These are phyloP conservation scores for Apostichopus leukothele DNA, from an alignment of 53 echinoderm and acorn worm genomes.

Conservation along the genomic window DNA sequence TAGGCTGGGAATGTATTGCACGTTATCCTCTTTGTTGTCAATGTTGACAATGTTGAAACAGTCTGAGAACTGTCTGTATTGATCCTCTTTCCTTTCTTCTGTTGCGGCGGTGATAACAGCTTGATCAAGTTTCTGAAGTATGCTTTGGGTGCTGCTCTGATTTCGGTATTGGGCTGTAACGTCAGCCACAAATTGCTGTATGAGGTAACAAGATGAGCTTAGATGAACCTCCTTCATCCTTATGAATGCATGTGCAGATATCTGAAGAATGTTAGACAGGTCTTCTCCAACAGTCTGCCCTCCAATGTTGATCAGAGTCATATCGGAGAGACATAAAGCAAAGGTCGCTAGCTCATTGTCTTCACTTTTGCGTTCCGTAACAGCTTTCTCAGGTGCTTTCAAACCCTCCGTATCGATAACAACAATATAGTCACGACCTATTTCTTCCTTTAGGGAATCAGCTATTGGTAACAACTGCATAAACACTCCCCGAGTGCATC, in stretches of 20 bases:
- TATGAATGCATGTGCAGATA: conserved; percentile 46
- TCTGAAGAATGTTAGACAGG: conserved; percentile 39
- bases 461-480: conserved; percentile 19
- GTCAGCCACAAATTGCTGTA: conserved; percentile 35
- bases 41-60: conserved; percentile 38
- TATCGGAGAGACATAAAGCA: conserved; percentile 38
- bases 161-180: conserved; percentile 27
- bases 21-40: background rate
- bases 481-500: conserved; percentile 44
- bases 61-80: conserved; percentile 42
- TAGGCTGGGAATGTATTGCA: conserved; percentile 39
- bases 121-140: conserved; percentile 17
- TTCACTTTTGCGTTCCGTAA: conserved; percentile 9
- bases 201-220: conserved; percentile 21
- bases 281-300: conserved; percentile 44
- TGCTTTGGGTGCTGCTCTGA: conserved; percentile 43
- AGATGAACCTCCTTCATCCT: conserved; percentile 44
- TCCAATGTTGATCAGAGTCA: conserved; percentile 32
- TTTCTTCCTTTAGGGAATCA: background rate
- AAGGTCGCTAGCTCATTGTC: conserved; percentile 49
- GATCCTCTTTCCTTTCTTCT: conserved; percentile 35
- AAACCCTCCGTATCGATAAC: conserved; percentile 44
- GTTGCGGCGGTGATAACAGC: conserved; percentile 32
- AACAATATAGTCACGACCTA: conserved; percentile 18
- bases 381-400: conserved; percentile 36